A percentile compares a stretch with the other conserved stretches of the same genome.
Evolutionary conservation across 2,797 vertebrate species (phyloP).

Genomic region (Microchirus variegatus): DNA sequence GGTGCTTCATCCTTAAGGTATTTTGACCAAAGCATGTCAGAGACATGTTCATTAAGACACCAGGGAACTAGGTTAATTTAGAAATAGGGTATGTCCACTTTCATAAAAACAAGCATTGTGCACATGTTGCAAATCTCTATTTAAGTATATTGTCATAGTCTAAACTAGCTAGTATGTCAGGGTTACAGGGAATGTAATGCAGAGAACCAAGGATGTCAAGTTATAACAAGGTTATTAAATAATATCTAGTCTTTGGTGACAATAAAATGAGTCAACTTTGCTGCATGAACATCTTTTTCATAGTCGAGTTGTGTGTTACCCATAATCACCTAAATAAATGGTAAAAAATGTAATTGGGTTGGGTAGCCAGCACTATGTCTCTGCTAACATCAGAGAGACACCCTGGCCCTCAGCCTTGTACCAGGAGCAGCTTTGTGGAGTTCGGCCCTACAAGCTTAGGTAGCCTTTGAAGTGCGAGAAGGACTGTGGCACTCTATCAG

Average conservation of each 20-base stretch:
- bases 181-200: conserved; percentile 6
- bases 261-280: neutral
- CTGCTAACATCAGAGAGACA: conserved; percentile 67
- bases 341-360: conserved; percentile 46
- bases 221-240: neutral
- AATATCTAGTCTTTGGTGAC: neutral
- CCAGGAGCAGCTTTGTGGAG: conserved; percentile 70
- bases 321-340: conserved; percentile 47
- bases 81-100: no score
- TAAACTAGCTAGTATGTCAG: neutral
- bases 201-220: neutral
- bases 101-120: no score
- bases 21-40: no score
- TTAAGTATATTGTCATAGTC: no score
- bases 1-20: no score
- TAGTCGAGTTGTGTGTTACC: conserved; percentile 21
- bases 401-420: conserved; percentile 58
- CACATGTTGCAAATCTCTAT: no score
- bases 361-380: conserved; percentile 41
- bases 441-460: conserved; percentile 62
- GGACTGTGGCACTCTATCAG: conserved; percentile 60
- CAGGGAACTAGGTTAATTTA: no score
- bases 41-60: no score
- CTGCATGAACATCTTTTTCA: conserved; percentile 21
- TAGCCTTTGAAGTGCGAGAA: conserved; percentile 73